Evolutionary conservation across 2,797 vertebrate species (phyloP).

Genomic region (Decapterus maruadsi): DNA sequence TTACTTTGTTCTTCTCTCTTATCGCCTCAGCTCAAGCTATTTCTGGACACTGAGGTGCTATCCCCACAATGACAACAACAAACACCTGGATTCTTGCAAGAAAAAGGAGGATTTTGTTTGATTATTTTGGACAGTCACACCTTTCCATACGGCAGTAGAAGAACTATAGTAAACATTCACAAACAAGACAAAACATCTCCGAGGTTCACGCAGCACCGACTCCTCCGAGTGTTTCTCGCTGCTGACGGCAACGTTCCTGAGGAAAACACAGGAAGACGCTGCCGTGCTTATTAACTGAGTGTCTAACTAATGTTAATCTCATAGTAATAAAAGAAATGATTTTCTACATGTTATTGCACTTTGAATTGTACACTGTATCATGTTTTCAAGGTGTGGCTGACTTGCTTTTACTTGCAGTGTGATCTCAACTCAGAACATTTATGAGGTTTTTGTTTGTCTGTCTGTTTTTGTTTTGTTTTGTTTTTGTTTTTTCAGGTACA

Average conservation of each 20-base stretch:
- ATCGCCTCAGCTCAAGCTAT: slow-evolving; percentile 91
- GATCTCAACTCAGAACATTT: slow-evolving; percentile 67
- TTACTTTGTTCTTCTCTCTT: slow-evolving; percentile 42
- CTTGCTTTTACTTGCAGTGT: slow-evolving; percentile 76
- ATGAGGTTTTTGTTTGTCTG: slow-evolving; percentile 20
- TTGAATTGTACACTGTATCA: slow-evolving; percentile 88
- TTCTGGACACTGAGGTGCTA: slow-evolving; percentile 89
- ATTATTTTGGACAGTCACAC: slow-evolving; percentile 33
- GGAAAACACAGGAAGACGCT: slow-evolving; percentile 42
- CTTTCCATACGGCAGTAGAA: slow-evolving; percentile 50
- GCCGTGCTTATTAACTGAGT: slow-evolving; percentile 72
- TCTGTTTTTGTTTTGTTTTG: neutral
- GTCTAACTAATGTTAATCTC: slow-evolving; percentile 80
- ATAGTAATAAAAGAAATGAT: slow-evolving; percentile 80
- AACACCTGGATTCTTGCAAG: slow-evolving; percentile 48
- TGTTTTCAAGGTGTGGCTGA: slow-evolving; percentile 77
- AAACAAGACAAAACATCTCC: slow-evolving; percentile 37
- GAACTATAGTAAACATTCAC: slow-evolving; percentile 57
- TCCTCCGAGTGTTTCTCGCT: slow-evolving; percentile 49
- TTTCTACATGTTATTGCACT: slow-evolving; percentile 89
- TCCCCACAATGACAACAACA: slow-evolving; percentile 51
- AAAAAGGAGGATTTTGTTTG: slow-evolving; percentile 56
- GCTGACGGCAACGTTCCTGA: slow-evolving; percentile 64
- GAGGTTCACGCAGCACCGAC: slow-evolving; percentile 48
- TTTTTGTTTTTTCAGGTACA: slow-evolving; percentile 57